Conservation (phyloP, 2,113 vertebrate genomes). For the Myrmecophaga tridactyla region DNA sequence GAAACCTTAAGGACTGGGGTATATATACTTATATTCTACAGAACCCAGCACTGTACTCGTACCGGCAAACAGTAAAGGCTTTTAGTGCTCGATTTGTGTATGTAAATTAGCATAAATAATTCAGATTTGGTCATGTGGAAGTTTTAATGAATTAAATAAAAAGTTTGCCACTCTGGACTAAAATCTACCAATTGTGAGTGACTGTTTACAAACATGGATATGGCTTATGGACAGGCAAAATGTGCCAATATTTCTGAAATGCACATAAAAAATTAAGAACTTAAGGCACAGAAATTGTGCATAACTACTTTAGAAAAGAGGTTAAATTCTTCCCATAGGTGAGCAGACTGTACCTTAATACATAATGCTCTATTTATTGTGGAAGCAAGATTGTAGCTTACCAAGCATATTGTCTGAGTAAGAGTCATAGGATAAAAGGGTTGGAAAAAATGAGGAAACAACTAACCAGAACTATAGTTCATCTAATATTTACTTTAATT, state of each 20-base stretch:
- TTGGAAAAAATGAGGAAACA: not conserved
- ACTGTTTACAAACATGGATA: not conserved
- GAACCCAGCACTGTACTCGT: not conserved
- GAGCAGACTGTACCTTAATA: not conserved
- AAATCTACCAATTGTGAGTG: not conserved
- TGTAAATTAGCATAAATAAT: not conserved
- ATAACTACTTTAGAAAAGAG: not conserved
- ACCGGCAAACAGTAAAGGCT: not conserved
- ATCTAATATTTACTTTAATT: conserved; percentile 8
- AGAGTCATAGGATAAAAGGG: not conserved
- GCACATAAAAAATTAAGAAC: not conserved
- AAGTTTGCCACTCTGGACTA: not conserved
- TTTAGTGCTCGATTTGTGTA: not conserved
- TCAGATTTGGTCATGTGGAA: not conserved
- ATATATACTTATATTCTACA: not conserved
- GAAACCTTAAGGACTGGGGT: not conserved
- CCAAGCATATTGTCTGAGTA: not conserved
- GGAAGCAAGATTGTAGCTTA: not conserved
- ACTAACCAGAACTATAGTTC: not conserved
- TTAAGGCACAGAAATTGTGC: not conserved
- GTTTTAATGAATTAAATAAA: not conserved
- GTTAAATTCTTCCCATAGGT: not conserved
- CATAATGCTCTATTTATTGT: not conserved
- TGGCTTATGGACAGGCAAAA: not conserved
- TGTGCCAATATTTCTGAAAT: not conserved